Evolutionary conservation across 2,113 vertebrate genomes (phyloP).

Genomic region (Furnarius figulus): DNA sequence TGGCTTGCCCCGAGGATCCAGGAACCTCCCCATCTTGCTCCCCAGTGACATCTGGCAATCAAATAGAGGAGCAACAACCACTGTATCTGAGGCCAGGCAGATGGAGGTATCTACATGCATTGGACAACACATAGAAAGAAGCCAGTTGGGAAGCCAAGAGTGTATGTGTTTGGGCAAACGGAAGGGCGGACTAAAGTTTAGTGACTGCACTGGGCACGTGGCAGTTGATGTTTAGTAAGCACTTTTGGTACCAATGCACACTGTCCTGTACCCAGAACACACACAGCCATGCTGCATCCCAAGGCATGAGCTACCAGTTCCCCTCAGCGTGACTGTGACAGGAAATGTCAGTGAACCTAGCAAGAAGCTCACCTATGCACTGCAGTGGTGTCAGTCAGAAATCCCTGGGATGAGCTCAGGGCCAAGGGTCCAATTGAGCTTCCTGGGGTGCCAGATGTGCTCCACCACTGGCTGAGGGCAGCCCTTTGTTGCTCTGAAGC

Average conservation of each 20-base stretch:
- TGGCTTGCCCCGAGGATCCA: conserved; percentile 72
- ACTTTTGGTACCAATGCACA: conserved; percentile 42
- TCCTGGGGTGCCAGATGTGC: conserved; percentile 74
- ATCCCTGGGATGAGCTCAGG: conserved; percentile 73
- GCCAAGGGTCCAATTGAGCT: conserved; percentile 72
- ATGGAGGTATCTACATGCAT: conserved; percentile 77
- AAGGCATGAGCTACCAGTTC: conserved; percentile 65
- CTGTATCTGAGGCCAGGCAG: conserved; percentile 77
- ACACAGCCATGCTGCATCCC: conserved; percentile 73
- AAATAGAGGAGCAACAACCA: conserved; percentile 79
- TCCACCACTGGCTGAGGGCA: conserved; percentile 74
- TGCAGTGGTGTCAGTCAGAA: conserved; percentile 75
- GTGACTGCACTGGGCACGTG: conserved; percentile 53
- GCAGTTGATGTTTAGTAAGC: conserved; percentile 24
- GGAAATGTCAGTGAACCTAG: conserved; percentile 72
- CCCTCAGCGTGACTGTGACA: conserved; percentile 68
- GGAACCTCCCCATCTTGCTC: conserved; percentile 77
- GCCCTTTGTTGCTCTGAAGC: conserved; percentile 69
- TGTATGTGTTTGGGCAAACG: conserved; percentile 74
- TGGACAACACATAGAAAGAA: conserved; percentile 78
- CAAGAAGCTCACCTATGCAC: conserved; percentile 74
- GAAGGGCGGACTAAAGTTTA: conserved; percentile 67
- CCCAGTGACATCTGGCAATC: conserved; percentile 78
- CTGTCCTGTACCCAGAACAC: conserved; percentile 72
- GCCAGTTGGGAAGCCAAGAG: conserved; percentile 75